Evolutionary conservation across 2,797 vertebrate genomes (phyloP).

Genomic region (Alouatta caraya): DNA sequence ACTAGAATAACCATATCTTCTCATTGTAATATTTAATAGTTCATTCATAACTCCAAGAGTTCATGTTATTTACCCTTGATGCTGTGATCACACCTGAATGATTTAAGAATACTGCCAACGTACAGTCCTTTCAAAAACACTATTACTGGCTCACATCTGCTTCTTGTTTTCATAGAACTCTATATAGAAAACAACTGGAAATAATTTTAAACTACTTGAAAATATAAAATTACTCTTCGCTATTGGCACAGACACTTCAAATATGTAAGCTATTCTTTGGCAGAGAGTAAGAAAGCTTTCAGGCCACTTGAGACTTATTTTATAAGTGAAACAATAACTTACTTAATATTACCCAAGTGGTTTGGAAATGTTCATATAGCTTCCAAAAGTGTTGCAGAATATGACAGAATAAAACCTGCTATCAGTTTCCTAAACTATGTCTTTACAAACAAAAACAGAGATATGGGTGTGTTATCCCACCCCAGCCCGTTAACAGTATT

Average conservation of each 20-base stretch:
- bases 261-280: neutral
- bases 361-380: slow-evolving; percentile 11
- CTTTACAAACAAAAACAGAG: neutral
- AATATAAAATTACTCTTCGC: neutral
- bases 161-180: slow-evolving; percentile 1
- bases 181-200: neutral
- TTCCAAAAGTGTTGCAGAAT: neutral
- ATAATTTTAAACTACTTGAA: neutral
- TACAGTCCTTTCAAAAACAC: neutral
- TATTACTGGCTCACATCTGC: neutral
- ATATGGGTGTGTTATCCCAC: neutral
- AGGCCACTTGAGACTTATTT: neutral
- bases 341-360: neutral
- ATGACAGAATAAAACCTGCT: neutral
- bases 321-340: slow-evolving; percentile 44
- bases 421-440: neutral
- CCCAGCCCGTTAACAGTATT: neutral
- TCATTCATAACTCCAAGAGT: neutral
- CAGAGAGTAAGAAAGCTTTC: slow-evolving; percentile 4
- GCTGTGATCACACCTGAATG: neutral
- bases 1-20: neutral
- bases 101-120: rapidly evolving
- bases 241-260: neutral
- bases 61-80: neutral
- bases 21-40: neutral